These are phyloP conservation scores for Rhinoderma darwinii DNA, from an alignment of 2,113 vertebrate species.

Conservation along the genomic window DNA sequence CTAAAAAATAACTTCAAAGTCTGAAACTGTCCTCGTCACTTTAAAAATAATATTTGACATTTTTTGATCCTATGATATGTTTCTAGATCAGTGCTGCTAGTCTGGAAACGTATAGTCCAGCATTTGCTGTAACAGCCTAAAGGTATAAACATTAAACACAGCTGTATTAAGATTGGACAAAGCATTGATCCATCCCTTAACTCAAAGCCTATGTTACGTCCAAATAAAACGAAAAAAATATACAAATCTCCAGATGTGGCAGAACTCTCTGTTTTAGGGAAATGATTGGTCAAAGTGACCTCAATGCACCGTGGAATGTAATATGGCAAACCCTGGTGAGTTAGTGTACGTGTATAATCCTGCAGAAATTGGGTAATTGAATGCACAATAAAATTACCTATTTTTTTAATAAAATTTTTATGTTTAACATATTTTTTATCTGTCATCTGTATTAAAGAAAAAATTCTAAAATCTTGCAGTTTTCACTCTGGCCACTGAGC, in stretches of 20 bases:
- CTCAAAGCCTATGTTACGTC: constrained; percentile 22
- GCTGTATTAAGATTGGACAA: constrained; percentile 49
- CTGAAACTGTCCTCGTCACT: neutral
- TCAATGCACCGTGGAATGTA: neutral
- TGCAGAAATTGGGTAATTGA: neutral
- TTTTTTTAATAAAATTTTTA: no score
- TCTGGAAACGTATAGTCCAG: neutral
- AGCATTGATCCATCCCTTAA: constrained; percentile 41
- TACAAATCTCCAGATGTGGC: constrained; percentile 39
- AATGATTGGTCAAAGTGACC: neutral
- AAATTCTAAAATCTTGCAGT: no score
- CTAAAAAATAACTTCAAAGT: neutral
- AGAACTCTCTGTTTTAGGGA: neutral
- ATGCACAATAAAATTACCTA: no score
- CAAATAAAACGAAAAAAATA: constrained; percentile 48
- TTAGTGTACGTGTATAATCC: neutral
- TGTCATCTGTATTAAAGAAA: no score
- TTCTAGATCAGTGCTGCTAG: constrained; percentile 11
- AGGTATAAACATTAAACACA: constrained; percentile 55
- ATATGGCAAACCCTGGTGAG: neutral
- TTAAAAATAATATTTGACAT: constrained; percentile 49
- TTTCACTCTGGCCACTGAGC: no score
- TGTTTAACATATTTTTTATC: no score
- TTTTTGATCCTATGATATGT: neutral
- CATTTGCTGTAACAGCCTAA: constrained; percentile 18